phyloP scores from a whole-genome alignment of 2,888 invertebrate genomes.

The Baronia brevicornis region DNA sequence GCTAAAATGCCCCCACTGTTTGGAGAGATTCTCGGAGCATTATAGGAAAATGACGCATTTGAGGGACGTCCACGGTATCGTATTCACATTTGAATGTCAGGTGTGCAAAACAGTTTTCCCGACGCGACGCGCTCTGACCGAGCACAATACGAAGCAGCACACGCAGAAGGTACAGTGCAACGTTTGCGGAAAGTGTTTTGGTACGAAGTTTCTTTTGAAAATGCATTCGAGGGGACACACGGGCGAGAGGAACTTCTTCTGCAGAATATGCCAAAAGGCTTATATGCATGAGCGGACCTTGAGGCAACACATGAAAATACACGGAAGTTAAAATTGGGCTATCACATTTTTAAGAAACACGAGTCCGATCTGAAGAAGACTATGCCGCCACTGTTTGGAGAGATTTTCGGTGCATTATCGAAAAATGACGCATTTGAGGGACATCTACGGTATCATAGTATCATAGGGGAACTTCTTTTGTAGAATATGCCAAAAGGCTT shows the following conservation, averaged over 20 bases:
- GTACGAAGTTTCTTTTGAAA: slow-evolving; percentile 50
- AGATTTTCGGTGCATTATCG: slow-evolving; percentile 61
- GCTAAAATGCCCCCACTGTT: slow-evolving; percentile 60
- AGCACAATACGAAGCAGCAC: slow-evolving; percentile 59
- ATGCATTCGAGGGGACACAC: slow-evolving; percentile 60
- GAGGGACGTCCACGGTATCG: slow-evolving; percentile 55
- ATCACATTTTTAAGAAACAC: slow-evolving; percentile 57
- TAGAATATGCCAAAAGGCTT: slow-evolving; percentile 53
- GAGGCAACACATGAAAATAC: slow-evolving; percentile 58
- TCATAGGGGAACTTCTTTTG: slow-evolving; percentile 60
- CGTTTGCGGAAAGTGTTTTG: slow-evolving; percentile 60
- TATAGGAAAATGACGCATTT: slow-evolving; percentile 64
- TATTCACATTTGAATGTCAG: slow-evolving; percentile 56
- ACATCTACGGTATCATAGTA: slow-evolving; percentile 55
- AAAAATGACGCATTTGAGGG: slow-evolving; percentile 62
- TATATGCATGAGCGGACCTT: slow-evolving; percentile 63
- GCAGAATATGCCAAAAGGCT: slow-evolving; percentile 53
- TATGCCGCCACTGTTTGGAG: slow-evolving; percentile 58
- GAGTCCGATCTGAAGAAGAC: slow-evolving; percentile 52
- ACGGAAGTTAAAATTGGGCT: slow-evolving; percentile 58
- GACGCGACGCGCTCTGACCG: slow-evolving; percentile 54
- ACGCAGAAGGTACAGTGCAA: slow-evolving; percentile 60
- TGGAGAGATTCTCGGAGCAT: slow-evolving; percentile 61
- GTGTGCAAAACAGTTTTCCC: slow-evolving; percentile 49
- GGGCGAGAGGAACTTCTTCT: slow-evolving; percentile 59